Evolutionary conservation across 2,797 vertebrate genomes (phyloP).

Genomic region (Clarias platycephalus): DNA sequence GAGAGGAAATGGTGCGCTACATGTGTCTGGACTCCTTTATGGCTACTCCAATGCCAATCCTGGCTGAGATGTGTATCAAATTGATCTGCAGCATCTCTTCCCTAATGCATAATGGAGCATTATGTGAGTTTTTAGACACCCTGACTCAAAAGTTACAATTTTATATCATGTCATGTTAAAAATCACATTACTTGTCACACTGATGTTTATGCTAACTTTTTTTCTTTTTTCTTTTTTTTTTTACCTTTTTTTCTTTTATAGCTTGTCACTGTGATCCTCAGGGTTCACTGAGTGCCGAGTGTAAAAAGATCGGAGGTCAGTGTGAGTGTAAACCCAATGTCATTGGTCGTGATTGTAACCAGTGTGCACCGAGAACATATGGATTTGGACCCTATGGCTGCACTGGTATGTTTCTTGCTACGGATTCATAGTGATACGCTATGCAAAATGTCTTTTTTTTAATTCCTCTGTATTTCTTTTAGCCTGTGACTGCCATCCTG

Average conservation of each 20-base stretch:
- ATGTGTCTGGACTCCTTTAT: constrained; percentile 83
- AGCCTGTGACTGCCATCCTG: constrained; percentile 81
- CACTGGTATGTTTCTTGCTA: constrained; percentile 67
- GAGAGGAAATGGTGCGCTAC: constrained; percentile 80
- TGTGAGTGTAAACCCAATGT: constrained; percentile 82
- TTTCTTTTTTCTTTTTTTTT: background rate
- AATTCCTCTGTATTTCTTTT: constrained; percentile 13
- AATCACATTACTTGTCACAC: background rate
- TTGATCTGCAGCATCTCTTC: constrained; percentile 86
- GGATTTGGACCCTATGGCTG: constrained; percentile 82
- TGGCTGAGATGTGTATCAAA: constrained; percentile 77
- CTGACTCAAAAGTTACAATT: background rate
- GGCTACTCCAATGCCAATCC: constrained; percentile 70
- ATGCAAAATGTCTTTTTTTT: background rate
- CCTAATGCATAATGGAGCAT: constrained; percentile 77
- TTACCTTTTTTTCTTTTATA: constrained; percentile 54
- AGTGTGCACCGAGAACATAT: constrained; percentile 77
- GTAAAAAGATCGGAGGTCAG: constrained; percentile 80
- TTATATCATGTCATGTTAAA: background rate
- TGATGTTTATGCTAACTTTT: background rate
- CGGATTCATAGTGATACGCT: background rate
- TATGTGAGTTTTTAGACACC: constrained; percentile 72
- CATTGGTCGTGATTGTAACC: constrained; percentile 78
- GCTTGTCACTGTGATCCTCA: constrained; percentile 84
- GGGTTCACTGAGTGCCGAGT: constrained; percentile 82